Evolutionary conservation across 92 coral and sea anemone species (phyloP).

Genomic region (Desmophyllum pertusum): DNA sequence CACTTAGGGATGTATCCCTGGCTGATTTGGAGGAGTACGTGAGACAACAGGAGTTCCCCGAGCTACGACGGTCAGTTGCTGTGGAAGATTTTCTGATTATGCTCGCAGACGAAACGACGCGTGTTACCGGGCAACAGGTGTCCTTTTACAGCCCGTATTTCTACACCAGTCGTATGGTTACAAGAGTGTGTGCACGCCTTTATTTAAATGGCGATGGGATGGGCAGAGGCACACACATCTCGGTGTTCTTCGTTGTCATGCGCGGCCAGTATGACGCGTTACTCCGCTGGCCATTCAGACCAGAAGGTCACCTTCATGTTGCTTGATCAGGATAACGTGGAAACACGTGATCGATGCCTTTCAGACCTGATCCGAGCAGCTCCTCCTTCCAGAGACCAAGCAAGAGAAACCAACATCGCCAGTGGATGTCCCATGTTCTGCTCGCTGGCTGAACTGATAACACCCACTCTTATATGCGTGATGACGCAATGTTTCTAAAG

Average conservation of each 20-base stretch:
- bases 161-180: slow-evolving; percentile 47
- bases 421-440: slow-evolving; percentile 88
- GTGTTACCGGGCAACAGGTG: slow-evolving; percentile 12
- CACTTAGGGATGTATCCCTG: too few relatives aligned
- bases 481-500: too few relatives aligned
- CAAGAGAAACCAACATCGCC: slow-evolving; percentile 83
- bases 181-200: slow-evolving; percentile 69
- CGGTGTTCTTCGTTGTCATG: slow-evolving; percentile 66
- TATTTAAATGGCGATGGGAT: slow-evolving; percentile 61
- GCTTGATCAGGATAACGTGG: slow-evolving; percentile 72
- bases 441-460: slow-evolving; percentile 37
- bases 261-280: slow-evolving; percentile 75
- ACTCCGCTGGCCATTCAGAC: slow-evolving; percentile 89
- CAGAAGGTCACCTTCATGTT: too few relatives aligned
- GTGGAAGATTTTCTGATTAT: too few relatives aligned
- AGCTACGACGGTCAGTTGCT: too few relatives aligned
- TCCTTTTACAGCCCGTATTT: slow-evolving; percentile 46
- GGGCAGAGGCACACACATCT: slow-evolving; percentile 58
- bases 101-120: slow-evolving; percentile 47
- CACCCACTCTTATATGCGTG: slow-evolving; percentile 34
- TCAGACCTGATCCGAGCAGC: too few relatives aligned
- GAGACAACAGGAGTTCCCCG: too few relatives aligned
- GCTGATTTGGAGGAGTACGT: too few relatives aligned
- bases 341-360: slow-evolving; percentile 83
- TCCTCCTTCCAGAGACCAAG: too few relatives aligned